These are phyloP conservation scores for Morelia viridis DNA, from an alignment of 2,797 vertebrate genomes.

Conservation along the genomic window DNA sequence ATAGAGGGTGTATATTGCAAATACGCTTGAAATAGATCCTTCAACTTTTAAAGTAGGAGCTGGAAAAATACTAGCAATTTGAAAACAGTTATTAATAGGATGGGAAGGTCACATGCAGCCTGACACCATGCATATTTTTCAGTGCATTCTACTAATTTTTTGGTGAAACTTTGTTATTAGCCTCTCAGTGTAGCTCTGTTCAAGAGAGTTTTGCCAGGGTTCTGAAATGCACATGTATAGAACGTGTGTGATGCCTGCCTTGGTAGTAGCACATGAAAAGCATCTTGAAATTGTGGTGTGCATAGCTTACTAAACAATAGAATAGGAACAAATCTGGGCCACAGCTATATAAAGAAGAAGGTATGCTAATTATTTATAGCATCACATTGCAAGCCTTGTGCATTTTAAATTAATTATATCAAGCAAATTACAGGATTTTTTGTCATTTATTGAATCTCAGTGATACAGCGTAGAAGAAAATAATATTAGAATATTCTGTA, in stretches of 20 bases:
- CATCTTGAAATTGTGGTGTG: not conserved
- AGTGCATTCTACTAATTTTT: not conserved
- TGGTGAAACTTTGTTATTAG: slow-evolving; percentile 6
- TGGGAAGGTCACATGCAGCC: not conserved
- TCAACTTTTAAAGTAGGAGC: slow-evolving; percentile 19
- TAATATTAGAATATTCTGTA: slow-evolving; percentile 64
- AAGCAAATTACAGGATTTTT: slow-evolving; percentile 63
- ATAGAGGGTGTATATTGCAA: not conserved
- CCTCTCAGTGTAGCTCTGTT: slow-evolving; percentile 18
- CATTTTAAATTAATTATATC: slow-evolving; percentile 63
- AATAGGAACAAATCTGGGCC: slow-evolving; percentile 57
- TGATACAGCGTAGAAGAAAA: slow-evolving; percentile 62
- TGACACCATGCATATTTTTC: not conserved
- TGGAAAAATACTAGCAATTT: not conserved
- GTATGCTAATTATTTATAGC: slow-evolving; percentile 69
- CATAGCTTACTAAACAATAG: slow-evolving; percentile 56
- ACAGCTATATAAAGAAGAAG: slow-evolving; percentile 61
- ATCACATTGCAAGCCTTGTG: slow-evolving; percentile 59
- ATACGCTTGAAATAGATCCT: not conserved
- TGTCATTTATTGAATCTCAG: slow-evolving; percentile 63
- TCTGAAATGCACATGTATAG: not conserved
- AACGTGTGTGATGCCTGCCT: not conserved
- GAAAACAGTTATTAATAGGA: not conserved
- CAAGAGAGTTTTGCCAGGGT: slow-evolving; percentile 17
- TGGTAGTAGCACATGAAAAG: not conserved